These are phyloP conservation scores for Dicrostonyx torquatus DNA, from an alignment of 2,797 vertebrate genomes.

Conservation along the genomic window DNA sequence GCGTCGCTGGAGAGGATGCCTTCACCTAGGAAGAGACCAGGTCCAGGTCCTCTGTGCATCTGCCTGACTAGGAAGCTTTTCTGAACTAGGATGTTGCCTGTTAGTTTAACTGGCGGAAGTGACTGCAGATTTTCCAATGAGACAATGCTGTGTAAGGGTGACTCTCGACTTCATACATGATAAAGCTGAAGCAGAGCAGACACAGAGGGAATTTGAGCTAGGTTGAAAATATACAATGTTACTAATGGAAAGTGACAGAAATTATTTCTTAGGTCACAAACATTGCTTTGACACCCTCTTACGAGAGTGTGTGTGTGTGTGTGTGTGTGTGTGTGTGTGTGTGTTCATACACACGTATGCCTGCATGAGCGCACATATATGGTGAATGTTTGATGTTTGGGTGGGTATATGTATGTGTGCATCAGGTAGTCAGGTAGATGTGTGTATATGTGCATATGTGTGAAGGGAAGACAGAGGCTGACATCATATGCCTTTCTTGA, in stretches of 20 bases:
- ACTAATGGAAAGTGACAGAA: background rate
- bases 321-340: too few species aligned
- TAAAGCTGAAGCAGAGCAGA: background rate
- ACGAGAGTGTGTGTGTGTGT: too few species aligned
- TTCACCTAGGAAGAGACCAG: background rate
- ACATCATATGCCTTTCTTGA: too few species aligned
- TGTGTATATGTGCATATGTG: too few species aligned
- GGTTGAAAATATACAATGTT: background rate
- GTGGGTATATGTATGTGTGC: background rate
- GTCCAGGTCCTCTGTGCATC: background rate
- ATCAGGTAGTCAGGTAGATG: background rate
- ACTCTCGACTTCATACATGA: background rate
- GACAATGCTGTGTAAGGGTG: background rate
- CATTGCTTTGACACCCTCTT: background rate
- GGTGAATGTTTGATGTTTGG: background rate
- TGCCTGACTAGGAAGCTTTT: background rate
- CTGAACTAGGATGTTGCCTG: background rate
- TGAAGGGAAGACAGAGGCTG: too few species aligned
- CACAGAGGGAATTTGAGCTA: background rate
- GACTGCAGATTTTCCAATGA: background rate
- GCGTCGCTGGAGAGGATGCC: too few species aligned
- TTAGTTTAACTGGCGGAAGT: background rate
- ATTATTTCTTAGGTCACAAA: constrained; percentile 14
- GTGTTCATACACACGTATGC: too few species aligned
- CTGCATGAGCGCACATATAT: background rate